These are phyloP conservation scores for Talpa occidentalis DNA, from an alignment of 2,113 vertebrate genomes.

Conservation along the genomic window DNA sequence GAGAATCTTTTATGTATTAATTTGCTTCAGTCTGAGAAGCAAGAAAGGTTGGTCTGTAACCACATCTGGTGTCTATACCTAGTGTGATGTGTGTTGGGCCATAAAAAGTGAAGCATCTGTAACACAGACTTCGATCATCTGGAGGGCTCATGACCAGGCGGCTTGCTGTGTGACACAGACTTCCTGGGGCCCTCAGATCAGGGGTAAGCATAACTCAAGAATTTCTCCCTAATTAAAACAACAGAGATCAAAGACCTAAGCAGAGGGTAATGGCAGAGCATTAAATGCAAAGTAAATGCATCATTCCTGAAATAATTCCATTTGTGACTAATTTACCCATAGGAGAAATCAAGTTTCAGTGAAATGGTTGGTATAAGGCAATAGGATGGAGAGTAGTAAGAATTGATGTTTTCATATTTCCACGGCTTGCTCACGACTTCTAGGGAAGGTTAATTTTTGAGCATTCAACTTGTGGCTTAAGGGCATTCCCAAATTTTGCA, in stretches of 20 bases:
- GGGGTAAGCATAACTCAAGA: not conserved
- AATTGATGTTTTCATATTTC: not conserved
- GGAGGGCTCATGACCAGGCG: not conserved
- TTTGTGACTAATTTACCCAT: not conserved
- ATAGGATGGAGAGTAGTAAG: not conserved
- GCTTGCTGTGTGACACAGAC: not conserved
- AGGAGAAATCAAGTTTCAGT: not conserved
- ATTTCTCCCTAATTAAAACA: constrained; percentile 46
- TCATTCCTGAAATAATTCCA: constrained; percentile 35
- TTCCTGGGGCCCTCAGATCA: not conserved
- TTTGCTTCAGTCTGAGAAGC: not conserved
- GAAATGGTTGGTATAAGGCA: not conserved
- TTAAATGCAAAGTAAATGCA: constrained; percentile 20
- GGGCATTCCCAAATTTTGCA: not conserved
- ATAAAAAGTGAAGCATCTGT: not conserved
- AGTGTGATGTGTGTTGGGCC: not conserved
- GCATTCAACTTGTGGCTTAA: not conserved
- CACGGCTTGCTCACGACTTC: not conserved
- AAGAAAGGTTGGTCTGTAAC: not conserved
- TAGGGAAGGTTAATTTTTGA: not conserved
- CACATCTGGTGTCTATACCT: not conserved
- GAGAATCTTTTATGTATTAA: not conserved
- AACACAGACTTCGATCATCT: not conserved
- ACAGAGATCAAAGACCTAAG: constrained; percentile 33
- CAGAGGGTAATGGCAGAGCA: not conserved